Base-by-base conservation (phyloP, 2,888 invertebrate genomes). In the Nysson spinosus region DNA sequence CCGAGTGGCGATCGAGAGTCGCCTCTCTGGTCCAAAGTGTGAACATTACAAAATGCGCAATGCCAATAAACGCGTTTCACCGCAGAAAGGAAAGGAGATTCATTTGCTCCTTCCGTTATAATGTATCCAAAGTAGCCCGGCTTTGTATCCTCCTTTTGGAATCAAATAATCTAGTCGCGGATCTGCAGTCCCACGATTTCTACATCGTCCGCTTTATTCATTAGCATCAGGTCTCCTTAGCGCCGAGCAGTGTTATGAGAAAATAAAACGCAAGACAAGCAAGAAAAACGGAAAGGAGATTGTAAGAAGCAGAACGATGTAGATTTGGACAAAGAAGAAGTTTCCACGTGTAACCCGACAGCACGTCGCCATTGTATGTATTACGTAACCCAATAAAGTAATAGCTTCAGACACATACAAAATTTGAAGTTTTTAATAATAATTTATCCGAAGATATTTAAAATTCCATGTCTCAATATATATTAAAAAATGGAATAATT, bases 181-280 rank as follows among this genome's bases (percentile, higher is more conserved):
- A 67, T 67, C 67, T 51, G 17, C 58, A 46, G 46, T 67, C 67
- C 55, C 67, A 67, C 67, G 67, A 67, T 67, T 67, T 67, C 67
- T 67, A 67, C 67, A 50, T 46, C 64, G 65, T 58, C 58, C 64
- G 50, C 39, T 35, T 54, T 42, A 51, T 65, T 60, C 67, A 64
- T 60, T 60, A 67, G 65, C 50, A 67, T 46, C 67, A 46, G 30
- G 42, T 54, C 58, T 67, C 60, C 54, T 34, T 46, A 55, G 26
- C 62, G 46, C 44, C 62, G 24, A 47, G 57, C 52, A 47, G 60
- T 52, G 50, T 60, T 54, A 65, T 67, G 67, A 60, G 67, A 67
- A 71, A 75, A 71, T 64, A 61, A 63, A 70, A 58, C 49, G 37
- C 43, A 56, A 63, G 63, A 63, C 64, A 72, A 60, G n/a, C 64